phyloP scores from a whole-genome alignment of 2,797 vertebrate species.

The Spheniscus humboldti region DNA sequence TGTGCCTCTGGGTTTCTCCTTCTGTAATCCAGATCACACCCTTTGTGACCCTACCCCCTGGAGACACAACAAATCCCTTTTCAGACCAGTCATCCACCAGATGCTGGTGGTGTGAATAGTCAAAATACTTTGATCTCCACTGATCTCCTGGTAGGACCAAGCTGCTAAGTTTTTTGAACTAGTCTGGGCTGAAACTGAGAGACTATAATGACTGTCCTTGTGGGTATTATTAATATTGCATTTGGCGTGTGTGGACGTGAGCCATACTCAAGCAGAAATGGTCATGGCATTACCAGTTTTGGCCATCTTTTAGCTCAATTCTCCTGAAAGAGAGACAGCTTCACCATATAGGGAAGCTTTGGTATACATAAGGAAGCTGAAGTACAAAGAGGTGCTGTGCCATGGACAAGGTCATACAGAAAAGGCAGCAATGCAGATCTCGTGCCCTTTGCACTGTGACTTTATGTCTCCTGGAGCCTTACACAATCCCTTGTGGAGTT shows the following conservation, averaged over 20 bases:
- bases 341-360: not conserved
- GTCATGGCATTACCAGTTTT: not conserved
- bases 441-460: not conserved
- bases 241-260: not conserved
- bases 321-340: not conserved
- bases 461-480: not conserved
- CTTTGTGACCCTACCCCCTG: not conserved
- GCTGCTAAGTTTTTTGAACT: not conserved
- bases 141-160: not conserved
- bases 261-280: not conserved
- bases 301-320: not conserved
- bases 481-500: accelerated
- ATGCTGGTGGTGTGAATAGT: not conserved
- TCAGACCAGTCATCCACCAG: not conserved
- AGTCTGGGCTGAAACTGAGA: not conserved
- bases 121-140: not conserved
- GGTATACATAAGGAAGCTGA: not conserved
- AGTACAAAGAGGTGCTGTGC: not conserved
- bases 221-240: not conserved
- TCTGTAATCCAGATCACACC: not conserved
- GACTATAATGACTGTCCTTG: not conserved
- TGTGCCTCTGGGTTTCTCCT: not conserved
- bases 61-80: not conserved
- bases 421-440: not conserved
- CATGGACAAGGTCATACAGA: not conserved